Conservation (phyloP, 2,797 vertebrate genomes). For the Amniataba percoides region DNA sequence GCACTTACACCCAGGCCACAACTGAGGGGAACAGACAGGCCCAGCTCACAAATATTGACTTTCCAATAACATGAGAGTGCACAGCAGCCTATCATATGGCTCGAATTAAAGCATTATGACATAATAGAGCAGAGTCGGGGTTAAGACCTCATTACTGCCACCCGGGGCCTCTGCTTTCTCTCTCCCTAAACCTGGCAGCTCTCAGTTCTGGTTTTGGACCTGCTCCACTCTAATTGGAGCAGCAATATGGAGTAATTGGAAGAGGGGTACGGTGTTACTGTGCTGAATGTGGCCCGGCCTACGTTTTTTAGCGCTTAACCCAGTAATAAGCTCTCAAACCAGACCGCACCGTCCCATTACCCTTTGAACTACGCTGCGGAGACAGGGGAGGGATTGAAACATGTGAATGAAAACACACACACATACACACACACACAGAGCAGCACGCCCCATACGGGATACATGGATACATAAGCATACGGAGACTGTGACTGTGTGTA, state of each 20-base stretch:
- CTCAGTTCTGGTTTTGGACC: constrained; percentile 72
- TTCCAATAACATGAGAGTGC: constrained; percentile 73
- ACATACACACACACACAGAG: constrained; percentile 15
- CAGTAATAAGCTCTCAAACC: constrained; percentile 78
- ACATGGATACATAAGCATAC: constrained; percentile 28
- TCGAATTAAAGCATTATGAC: constrained; percentile 83
- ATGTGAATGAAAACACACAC: constrained; percentile 46
- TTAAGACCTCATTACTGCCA: constrained; percentile 85
- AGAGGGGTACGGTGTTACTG: constrained; percentile 62
- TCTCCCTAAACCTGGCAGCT: constrained; percentile 73
- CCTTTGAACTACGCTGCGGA: constrained; percentile 64
- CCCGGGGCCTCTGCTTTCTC: constrained; percentile 78
- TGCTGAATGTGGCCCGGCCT: constrained; percentile 57
- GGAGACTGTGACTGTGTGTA: constrained; percentile 45
- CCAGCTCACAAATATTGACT: constrained; percentile 77
- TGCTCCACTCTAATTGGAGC: constrained; percentile 77
- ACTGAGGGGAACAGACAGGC: constrained; percentile 54
- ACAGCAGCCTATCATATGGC: constrained; percentile 79
- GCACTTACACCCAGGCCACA: constrained; percentile 49
- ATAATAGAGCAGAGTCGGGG: constrained; percentile 78
- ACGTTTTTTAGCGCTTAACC: constrained; percentile 73
- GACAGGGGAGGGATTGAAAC: constrained; percentile 48
- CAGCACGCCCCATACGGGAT: constrained; percentile 19
- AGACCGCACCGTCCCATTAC: constrained; percentile 69
- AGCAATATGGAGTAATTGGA: constrained; percentile 77